Percentiles rank a stretch among this genome's conserved stretches.
Evolutionary conservation across 1,140 invertebrate species (phyloP).

Genomic region (Drosophila chauvacae): DNA sequence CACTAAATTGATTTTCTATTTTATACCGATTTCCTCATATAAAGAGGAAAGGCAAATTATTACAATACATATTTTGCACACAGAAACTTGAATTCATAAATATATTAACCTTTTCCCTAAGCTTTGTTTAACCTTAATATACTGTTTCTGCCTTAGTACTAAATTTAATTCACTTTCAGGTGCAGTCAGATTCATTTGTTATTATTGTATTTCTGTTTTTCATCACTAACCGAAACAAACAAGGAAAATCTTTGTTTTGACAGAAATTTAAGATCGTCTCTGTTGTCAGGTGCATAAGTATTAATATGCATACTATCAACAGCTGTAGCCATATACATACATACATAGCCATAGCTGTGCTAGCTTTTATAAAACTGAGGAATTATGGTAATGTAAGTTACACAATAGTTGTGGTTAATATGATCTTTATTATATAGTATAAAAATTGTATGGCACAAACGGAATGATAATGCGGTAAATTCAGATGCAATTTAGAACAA

Average conservation of each 20-base stretch:
- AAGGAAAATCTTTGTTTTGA: neutral
- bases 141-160: neutral
- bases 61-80: neutral
- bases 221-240: neutral
- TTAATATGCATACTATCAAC: neutral
- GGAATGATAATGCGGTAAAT: neutral
- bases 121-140: neutral
- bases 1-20: neutral
- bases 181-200: neutral
- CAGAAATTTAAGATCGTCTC: neutral
- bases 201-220: neutral
- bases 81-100: neutral
- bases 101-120: neutral
- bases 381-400: neutral
- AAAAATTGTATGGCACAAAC: constrained; percentile 32
- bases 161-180: neutral
- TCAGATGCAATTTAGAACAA: neutral
- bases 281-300: neutral
- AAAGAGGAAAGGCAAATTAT: accelerated
- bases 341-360: no score
- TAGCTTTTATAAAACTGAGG: neutral
- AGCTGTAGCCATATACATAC: no score
- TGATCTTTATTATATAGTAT: constrained; percentile 7
- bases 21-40: neutral
- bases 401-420: neutral